Percentiles rank a stretch among this genome's conserved stretches.
Evolutionary conservation across 2,113 vertebrate species (phyloP).

Genomic region (Melanostigma gelatinosum): DNA sequence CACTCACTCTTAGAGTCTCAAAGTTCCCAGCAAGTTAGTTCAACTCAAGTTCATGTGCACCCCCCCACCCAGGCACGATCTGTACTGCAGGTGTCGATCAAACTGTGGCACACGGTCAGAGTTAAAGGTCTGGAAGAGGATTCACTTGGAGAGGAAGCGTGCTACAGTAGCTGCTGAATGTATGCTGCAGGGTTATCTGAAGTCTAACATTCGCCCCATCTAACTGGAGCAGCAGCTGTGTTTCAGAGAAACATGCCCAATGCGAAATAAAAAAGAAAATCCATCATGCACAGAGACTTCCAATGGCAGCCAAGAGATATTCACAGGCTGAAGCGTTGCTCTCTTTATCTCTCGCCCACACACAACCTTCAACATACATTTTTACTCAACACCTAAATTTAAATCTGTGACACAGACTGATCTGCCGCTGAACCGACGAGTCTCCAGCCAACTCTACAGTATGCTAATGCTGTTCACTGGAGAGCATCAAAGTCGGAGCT

Average conservation of each 20-base stretch:
- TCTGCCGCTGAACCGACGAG: conserved; percentile 53
- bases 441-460: conserved; percentile 52
- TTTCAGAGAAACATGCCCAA: conserved; percentile 20
- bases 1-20: not conserved
- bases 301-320: conserved; percentile 41
- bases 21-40: not conserved
- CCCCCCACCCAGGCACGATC: not conserved
- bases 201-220: conserved; percentile 32
- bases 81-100: conserved; percentile 42
- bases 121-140: conserved; percentile 18
- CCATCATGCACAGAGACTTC: conserved; percentile 42
- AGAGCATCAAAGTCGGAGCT: conserved; percentile 64
- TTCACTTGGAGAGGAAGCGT: conserved; percentile 24
- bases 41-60: not conserved
- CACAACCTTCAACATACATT: conserved; percentile 54
- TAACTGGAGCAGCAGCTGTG: conserved; percentile 33
- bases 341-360: conserved; percentile 51
- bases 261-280: conserved; percentile 19
- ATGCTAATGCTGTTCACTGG: conserved; percentile 64
- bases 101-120: conserved; percentile 21
- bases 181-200: conserved; percentile 21
- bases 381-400: conserved; percentile 63
- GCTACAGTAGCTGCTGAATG: conserved; percentile 17
- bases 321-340: conserved; percentile 22
- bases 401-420: conserved; percentile 68